A percentile compares a stretch with the other conserved stretches of the same genome.
Evolutionary conservation across 2,888 invertebrate genomes (phyloP).

Genomic region (Pedicia rivosa): DNA sequence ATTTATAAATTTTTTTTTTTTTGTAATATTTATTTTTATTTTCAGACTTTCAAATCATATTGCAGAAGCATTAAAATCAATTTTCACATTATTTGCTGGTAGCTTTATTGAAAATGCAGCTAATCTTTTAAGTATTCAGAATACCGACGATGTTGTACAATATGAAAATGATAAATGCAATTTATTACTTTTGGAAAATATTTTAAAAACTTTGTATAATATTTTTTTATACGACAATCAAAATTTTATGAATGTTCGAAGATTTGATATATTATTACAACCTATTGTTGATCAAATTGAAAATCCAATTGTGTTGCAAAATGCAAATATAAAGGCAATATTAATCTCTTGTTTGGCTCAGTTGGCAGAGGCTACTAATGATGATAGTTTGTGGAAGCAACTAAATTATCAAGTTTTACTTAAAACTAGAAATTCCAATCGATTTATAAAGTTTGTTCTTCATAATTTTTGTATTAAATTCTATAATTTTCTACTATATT

Average conservation of each 20-base stretch:
- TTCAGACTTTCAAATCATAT: constrained; percentile 56
- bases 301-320: constrained; percentile 46
- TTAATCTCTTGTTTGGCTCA: constrained; percentile 69
- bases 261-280: constrained; percentile 70
- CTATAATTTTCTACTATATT: constrained; percentile 6
- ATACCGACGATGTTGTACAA: constrained; percentile 34
- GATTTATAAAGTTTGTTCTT: too few species aligned
- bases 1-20: constrained; percentile 7
- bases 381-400: constrained; percentile 79
- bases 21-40: constrained; percentile 11
- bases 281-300: constrained; percentile 82
- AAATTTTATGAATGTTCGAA: constrained; percentile 67
- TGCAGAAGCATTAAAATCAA: constrained; percentile 65
- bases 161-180: constrained; percentile 32
- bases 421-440: constrained; percentile 64
- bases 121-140: constrained; percentile 50
- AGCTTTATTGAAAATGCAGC: constrained; percentile 72
- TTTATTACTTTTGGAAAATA: constrained; percentile 46
- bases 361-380: constrained; percentile 65
- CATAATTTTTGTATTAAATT: too few species aligned
- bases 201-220: constrained; percentile 56
- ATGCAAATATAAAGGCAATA: constrained; percentile 38
- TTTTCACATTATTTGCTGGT: constrained; percentile 82
- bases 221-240: constrained; percentile 73
- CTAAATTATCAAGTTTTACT: constrained; percentile 79